These are phyloP conservation scores for Andrena cerasifolii DNA, from an alignment of 1,140 invertebrate genomes.

Conservation along the genomic window DNA sequence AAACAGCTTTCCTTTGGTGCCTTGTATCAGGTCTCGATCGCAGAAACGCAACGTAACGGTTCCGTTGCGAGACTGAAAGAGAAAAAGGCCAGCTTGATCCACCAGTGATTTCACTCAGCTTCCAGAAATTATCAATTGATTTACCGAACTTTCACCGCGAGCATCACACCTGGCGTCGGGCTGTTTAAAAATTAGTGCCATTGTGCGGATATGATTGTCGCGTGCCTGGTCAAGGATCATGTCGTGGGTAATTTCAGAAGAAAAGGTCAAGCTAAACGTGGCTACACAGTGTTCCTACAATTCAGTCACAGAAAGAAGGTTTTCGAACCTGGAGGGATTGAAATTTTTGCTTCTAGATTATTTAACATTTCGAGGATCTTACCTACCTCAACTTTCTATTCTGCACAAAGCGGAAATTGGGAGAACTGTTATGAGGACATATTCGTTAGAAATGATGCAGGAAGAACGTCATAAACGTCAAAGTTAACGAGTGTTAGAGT, in stretches of 20 bases:
- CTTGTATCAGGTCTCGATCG: too few relatives aligned
- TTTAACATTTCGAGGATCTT: neutral
- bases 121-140: conserved; percentile 31
- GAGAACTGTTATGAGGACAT: neutral
- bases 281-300: neutral
- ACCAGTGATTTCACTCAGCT: conserved; percentile 29
- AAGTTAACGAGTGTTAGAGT: too few relatives aligned
- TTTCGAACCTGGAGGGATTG: neutral
- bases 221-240: too few relatives aligned
- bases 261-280: too few relatives aligned
- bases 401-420: too few relatives aligned
- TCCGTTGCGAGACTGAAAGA: neutral
- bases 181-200: neutral
- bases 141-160: conserved; percentile 41
- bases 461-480: too few relatives aligned
- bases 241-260: too few relatives aligned
- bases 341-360: neutral
- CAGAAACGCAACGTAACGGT: neutral
- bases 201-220: too few relatives aligned
- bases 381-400: neutral
- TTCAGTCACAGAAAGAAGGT: neutral
- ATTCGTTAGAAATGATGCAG: too few relatives aligned
- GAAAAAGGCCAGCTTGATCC: neutral
- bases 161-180: conserved; percentile 1
- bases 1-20: too few relatives aligned